Evolutionary conservation across 2,113 vertebrate species (phyloP).

Genomic region (Marmota monax): DNA sequence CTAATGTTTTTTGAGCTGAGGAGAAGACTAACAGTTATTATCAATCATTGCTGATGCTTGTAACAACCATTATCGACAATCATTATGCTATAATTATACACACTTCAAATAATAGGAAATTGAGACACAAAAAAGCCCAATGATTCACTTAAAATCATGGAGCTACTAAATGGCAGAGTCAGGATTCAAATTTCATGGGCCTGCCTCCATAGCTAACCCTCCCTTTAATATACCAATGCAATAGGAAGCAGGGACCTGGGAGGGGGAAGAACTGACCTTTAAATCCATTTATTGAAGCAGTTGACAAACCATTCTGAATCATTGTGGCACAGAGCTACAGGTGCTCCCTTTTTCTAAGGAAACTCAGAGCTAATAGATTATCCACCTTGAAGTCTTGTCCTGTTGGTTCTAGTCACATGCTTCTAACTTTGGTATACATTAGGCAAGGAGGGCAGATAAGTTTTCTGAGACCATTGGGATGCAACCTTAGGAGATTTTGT

Average conservation of each 20-base stretch:
- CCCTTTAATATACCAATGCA: neutral
- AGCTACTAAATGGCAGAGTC: conserved; percentile 22
- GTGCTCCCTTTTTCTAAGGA: neutral
- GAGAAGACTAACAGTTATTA: neutral
- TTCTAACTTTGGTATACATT: neutral
- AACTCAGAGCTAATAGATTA: neutral
- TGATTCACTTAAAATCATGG: neutral
- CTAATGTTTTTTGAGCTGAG: neutral
- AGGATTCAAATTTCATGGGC: neutral
- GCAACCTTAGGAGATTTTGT: neutral
- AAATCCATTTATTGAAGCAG: neutral
- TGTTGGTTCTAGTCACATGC: neutral
- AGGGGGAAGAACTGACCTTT: neutral
- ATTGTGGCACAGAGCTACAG: neutral
- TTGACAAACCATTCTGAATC: neutral
- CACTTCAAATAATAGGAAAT: conserved; percentile 31
- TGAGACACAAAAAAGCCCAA: neutral
- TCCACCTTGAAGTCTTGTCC: neutral
- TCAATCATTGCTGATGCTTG: neutral
- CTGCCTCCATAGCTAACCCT: neutral
- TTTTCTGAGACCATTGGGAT: neutral
- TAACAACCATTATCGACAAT: neutral
- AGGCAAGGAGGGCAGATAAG: neutral
- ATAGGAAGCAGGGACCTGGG: neutral
- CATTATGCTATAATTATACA: neutral